phyloP scores from a whole-genome alignment of 2,888 invertebrate species.

The Linnaemya tessellans region DNA sequence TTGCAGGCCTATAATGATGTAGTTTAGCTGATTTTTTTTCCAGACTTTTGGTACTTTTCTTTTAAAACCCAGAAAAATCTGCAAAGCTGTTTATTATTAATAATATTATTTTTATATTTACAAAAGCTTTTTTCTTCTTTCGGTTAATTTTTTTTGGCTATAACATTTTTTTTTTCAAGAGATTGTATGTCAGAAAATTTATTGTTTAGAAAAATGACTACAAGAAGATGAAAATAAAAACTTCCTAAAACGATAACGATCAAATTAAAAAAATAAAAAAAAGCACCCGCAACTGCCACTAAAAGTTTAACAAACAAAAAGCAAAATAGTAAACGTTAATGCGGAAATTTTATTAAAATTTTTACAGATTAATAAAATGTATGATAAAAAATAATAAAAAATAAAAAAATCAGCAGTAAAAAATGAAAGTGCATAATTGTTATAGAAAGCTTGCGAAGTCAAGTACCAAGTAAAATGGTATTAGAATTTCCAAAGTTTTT shows the following conservation, averaged over 20 bases:
- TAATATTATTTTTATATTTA: conserved; percentile 45
- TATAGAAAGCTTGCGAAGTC: conserved; percentile 2
- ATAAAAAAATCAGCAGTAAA: neutral
- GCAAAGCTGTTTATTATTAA: conserved; percentile 60
- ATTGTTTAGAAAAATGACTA: conserved; percentile 69
- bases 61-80: conserved; percentile 13
- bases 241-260: conserved; percentile 67
- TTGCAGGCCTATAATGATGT: conserved; percentile 60
- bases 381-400: too few relatives aligned
- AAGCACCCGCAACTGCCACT: conserved; percentile 1
- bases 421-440: conserved; percentile 52
- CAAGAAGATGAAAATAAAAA: conserved; percentile 65
- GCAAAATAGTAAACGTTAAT: conserved; percentile 31
- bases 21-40: conserved; percentile 33
- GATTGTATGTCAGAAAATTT: conserved; percentile 70
- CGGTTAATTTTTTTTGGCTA: neutral
- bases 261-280: conserved; percentile 42
- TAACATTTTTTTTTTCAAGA: conserved; percentile 17
- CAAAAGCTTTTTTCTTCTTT: conserved; percentile 20
- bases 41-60: conserved; percentile 12
- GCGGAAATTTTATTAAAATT: conserved; percentile 60
- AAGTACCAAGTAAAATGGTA: neutral
- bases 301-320: conserved; percentile 33
- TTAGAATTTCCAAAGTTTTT: neutral
- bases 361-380: conserved; percentile 37